A percentile compares a stretch with the other conserved stretches of the same genome.
Evolutionary conservation across 2,888 invertebrate genomes (phyloP).

Genomic region (Leptogaster cylindrica): DNA sequence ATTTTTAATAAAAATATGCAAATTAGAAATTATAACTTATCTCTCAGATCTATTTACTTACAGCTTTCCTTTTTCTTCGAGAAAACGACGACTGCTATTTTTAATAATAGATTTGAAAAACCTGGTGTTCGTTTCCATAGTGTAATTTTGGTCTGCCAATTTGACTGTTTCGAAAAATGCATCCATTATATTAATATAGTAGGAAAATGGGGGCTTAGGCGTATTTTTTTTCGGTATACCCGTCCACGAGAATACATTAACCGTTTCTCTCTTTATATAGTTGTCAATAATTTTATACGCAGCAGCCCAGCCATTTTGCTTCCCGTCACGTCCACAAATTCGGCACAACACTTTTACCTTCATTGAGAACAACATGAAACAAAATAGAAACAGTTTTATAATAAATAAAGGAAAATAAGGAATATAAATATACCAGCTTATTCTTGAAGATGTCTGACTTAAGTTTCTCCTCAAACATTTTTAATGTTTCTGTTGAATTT

Average conservation of each 20-base stretch:
- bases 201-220: background rate
- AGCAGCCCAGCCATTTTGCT: background rate
- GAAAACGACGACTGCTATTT: background rate
- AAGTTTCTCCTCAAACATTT: background rate
- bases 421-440: background rate
- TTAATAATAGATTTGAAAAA: background rate
- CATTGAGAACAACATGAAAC: background rate
- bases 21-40: background rate
- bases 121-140: too few species aligned
- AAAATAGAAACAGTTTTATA: too few species aligned
- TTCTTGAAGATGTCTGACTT: background rate
- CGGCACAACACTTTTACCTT: background rate
- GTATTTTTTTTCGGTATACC: background rate
- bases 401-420: background rate
- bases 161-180: too few species aligned
- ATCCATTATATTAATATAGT: too few species aligned
- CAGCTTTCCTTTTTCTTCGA: background rate
- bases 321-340: background rate
- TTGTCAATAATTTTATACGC: background rate
- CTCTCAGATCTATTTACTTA: background rate
- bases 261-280: too few species aligned
- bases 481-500: background rate
- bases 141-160: too few species aligned
- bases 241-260: background rate
- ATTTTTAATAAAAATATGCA: background rate